Base-by-base conservation (phyloP, 2,888 invertebrate genomes). In the Hypselothyrea guttata region DNA sequence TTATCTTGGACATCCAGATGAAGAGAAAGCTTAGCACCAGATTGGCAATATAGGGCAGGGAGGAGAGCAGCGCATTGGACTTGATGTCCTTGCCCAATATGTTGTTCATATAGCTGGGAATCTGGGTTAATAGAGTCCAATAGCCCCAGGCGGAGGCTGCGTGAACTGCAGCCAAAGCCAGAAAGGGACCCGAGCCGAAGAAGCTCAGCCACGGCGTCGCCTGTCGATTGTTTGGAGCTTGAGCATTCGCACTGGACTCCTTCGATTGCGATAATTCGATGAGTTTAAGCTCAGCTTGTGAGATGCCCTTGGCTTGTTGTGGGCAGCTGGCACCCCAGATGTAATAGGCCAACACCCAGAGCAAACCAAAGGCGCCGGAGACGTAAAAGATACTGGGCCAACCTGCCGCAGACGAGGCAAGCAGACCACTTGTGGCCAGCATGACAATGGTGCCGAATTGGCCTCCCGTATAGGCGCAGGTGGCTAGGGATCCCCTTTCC, bases 321-420 rank as follows among this genome's bases (percentile, higher is more conserved):
- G 95, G 95, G 0, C 92, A 92, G 68, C 93, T 93, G 1, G 93
- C 91, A 0, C 94, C 0, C 94, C 95, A 12, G 93, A 89, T 44
- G 92, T 87, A 88, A 91, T 94, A 95, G 0, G 89, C 2, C 91
- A 88, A 91, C 93, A 95, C 90, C 94, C 95, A 95, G 0, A 92
- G 16, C 0, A 93, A 86, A 0, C 94, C 93, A 7, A 92, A 87
- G 1, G 90, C 89, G 0, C 95, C 95, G 73, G 94, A 94, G 0
- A 93, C 87, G 81, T 96, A 96, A 88, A 96, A 96, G 52, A 94
- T 93, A 1, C 94, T 92, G 0, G 94, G 93, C 96, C 96, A 96
- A 1, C 96, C 95, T 69, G 92, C 90, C 0, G 89, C 73, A 0
- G 94, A 84, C 0, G 94, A 93, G 1, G 93, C 93, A 0, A 97